Percentiles rank a stretch among this genome's conserved stretches.
Conservation (phyloP, 2,113 vertebrate genomes). For the rabbit (Oryctolagus cuniculus) region mOryCun1.1 NC_091443.1:8066501-8067000, state of each 20-base stretch:
- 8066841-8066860: background rate
- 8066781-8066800: background rate
- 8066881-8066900: background rate
- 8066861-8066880: background rate
- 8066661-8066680: background rate
- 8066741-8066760: background rate
- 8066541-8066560: background rate
- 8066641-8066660: background rate
- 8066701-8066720: background rate
- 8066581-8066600: background rate
- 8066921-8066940: background rate
- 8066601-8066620: rapidly evolving
- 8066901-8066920: background rate
- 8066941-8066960: background rate
- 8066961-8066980: background rate
- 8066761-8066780: too few relatives aligned
- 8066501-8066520: background rate
- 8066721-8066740: too few relatives aligned
- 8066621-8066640: background rate
- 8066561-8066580: background rate
- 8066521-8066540: background rate
- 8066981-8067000: background rate
- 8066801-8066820: background rate
- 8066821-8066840: background rate
- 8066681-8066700: background rate